A percentile compares a stretch with the other conserved stretches of the same genome.
Evolutionary conservation across 2,888 invertebrate genomes (phyloP).

Genomic region (Atrina japonica): DNA sequence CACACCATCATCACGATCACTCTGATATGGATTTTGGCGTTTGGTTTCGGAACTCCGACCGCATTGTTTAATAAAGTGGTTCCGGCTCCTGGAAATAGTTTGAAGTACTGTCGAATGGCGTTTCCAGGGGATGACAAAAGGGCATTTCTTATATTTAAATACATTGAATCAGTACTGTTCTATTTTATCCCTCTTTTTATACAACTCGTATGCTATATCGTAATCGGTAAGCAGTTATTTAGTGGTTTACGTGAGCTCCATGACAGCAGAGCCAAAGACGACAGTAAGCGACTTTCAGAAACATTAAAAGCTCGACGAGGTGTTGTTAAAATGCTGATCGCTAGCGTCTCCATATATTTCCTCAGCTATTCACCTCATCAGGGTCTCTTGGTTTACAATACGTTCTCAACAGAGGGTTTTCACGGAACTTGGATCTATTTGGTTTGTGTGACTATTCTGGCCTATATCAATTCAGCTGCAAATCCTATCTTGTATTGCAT

Average conservation of each 20-base stretch:
- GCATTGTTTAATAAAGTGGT: conserved; percentile 75
- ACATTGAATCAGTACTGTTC: conserved; percentile 77
- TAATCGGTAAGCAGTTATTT: conserved; percentile 78
- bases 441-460: conserved; percentile 78
- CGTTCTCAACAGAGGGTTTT: conserved; percentile 73
- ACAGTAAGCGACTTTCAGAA: conserved; percentile 61
- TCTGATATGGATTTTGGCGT: conserved; percentile 77
- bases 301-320: conserved; percentile 78
- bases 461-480: conserved; percentile 80
- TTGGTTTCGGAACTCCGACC: conserved; percentile 75
- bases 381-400: conserved; percentile 78
- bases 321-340: conserved; percentile 82
- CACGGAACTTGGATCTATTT: conserved; percentile 77
- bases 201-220: conserved; percentile 78
- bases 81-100: conserved; percentile 51
- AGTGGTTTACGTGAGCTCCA: conserved; percentile 74
- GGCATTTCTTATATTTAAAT: conserved; percentile 72
- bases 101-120: conserved; percentile 72
- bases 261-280: conserved; percentile 53
- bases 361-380: conserved; percentile 82
- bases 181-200: conserved; percentile 79
- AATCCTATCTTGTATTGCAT: conserved; percentile 80
- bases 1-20: conserved; percentile 75
- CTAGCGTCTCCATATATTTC: conserved; percentile 81
- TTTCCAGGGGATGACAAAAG: conserved; percentile 60